Evolutionary conservation across 2,113 vertebrate genomes (phyloP).

Genomic region (Phocoena sinus): DNA sequence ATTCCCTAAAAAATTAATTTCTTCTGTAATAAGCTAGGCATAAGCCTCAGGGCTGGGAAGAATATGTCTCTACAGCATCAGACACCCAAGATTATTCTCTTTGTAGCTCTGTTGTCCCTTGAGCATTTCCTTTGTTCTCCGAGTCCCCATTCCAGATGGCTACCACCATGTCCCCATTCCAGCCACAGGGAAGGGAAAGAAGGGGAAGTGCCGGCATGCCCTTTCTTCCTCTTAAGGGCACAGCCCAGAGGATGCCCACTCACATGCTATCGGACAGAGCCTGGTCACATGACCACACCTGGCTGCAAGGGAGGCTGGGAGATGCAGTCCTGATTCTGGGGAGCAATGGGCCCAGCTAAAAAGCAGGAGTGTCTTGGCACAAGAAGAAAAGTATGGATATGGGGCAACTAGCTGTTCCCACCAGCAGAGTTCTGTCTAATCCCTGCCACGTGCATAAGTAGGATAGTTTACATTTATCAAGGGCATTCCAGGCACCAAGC

Average conservation of each 20-base stretch:
- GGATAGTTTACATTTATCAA: not conserved
- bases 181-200: not conserved
- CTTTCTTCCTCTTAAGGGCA: not conserved
- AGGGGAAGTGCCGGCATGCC: not conserved
- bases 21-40: not conserved
- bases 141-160: not conserved
- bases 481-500: not conserved
- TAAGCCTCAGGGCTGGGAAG: not conserved
- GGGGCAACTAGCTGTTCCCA: not conserved
- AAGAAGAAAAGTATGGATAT: not conserved
- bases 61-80: not conserved
- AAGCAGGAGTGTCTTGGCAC: not conserved
- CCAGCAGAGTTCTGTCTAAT: not conserved
- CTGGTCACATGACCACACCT: not conserved
- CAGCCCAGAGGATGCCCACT: not conserved
- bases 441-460: not conserved
- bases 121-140: not conserved
- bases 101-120: not conserved
- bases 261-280: not conserved
- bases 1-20: not conserved
- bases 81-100: not conserved
- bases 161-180: not conserved
- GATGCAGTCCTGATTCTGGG: not conserved
- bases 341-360: not conserved
- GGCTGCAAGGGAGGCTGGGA: not conserved